These are phyloP conservation scores for Zenarchopterus dispar DNA, from an alignment of 2,797 vertebrate genomes.

Conservation along the genomic window DNA sequence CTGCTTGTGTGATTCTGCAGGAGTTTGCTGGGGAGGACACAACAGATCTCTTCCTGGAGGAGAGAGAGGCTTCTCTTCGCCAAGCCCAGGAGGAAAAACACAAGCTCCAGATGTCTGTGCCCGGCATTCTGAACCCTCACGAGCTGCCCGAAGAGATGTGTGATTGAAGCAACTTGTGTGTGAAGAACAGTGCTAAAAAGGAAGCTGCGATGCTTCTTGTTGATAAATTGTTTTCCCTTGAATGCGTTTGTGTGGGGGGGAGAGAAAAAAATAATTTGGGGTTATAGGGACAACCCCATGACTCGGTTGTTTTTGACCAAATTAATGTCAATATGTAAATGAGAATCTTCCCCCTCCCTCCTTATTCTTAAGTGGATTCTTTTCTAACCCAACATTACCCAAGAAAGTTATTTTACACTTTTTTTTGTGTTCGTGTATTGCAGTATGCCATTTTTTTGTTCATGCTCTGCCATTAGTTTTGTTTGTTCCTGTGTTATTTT, in stretches of 20 bases:
- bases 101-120: slow-evolving; percentile 98
- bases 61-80: slow-evolving; percentile 93
- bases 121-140: slow-evolving; percentile 98
- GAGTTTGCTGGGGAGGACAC: slow-evolving; percentile 99
- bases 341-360: slow-evolving; percentile 72
- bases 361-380: slow-evolving; percentile 67
- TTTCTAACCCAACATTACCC: slow-evolving; percentile 67
- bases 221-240: slow-evolving; percentile 33
- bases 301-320: slow-evolving; percentile 94
- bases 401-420: slow-evolving; percentile 88
- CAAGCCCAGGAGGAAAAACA: slow-evolving; percentile 99
- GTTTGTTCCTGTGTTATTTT: slow-evolving; percentile 86
- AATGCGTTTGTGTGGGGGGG: slow-evolving; percentile 31
- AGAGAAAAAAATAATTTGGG: slow-evolving; percentile 60
- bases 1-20: slow-evolving; percentile 68
- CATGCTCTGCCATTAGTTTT: slow-evolving; percentile 86
- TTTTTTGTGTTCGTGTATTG: slow-evolving; percentile 56
- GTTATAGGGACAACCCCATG: slow-evolving; percentile 80
- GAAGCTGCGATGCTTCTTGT: slow-evolving; percentile 30
- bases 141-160: slow-evolving; percentile 99
- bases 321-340: slow-evolving; percentile 98
- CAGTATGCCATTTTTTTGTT: slow-evolving; percentile 81
- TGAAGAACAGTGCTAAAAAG: slow-evolving; percentile 38
- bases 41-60: slow-evolving; percentile 96
- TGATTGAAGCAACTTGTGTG: slow-evolving; percentile 82